Base-by-base conservation (phyloP, 2,113 vertebrate genomes). In the Gnathonemus echidnorhynchus region DNA sequence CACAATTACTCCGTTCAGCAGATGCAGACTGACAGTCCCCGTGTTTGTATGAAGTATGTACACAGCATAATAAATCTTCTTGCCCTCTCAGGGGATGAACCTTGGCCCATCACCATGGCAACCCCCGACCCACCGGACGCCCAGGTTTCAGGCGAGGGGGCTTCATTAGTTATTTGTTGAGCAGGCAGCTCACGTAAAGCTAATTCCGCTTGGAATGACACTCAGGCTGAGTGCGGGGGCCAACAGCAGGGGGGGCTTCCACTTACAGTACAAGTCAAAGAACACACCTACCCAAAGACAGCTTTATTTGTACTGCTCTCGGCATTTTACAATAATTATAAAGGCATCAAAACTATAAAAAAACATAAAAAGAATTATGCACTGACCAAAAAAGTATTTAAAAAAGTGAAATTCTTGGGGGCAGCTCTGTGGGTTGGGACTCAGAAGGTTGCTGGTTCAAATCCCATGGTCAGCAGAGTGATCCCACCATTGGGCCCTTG, bases 61-160 rank as follows among this genome's bases (percentile, higher is more conserved):
- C 45, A 21, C 45, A 21, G 45, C 83, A 24, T 48, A 48, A 85
- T 85, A 48, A 85, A 85, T 85, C 83, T 85, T 85, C 45, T n/a
- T 46, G 83, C 83, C 83, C 45, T 46, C 83, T 85, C 83, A 48
- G 83, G 83, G 83, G 45, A 45, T 48, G 15, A 53, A 87, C 48
- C 86, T n/a, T 35, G 24, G 15, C 86, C 48, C 27, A 53, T 87
- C 48, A 2, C 86, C 86, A 87, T 87, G 86, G 86, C 86, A 87
- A 87, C 83, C 83, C 77, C 45, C 9, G 39, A n/a, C 83, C 86
- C 49, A 53, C 5, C 27, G 49, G 86, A 87, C 86, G 27, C 86
- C 17, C 50, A 19, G 24, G 48, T 56, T 27, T n/a, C 50, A 87
- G 5, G 13, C 31, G 11, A 52, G 86, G 3, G 27, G 86, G 86